Evolutionary conservation across 2,888 invertebrate genomes (phyloP).

Genomic region (Thumatha senex): DNA sequence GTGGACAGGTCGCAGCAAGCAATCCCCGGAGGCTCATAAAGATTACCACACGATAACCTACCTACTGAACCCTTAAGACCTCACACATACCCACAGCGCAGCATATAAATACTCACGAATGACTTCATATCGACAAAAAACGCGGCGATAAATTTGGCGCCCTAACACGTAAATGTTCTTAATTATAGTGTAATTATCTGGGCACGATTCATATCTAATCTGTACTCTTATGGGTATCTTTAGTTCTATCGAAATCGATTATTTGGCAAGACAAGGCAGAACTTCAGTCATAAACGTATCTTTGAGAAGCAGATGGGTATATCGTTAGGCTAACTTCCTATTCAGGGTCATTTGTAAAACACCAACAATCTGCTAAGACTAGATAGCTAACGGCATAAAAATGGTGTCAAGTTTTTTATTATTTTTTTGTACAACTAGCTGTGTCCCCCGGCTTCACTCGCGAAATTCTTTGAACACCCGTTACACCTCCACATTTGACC

Average conservation of each 20-base stretch:
- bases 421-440: too few species aligned
- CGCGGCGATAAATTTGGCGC: conserved; percentile 83
- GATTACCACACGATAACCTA: conserved; percentile 79
- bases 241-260: conserved; percentile 37
- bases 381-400: too few species aligned
- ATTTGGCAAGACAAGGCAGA: conserved; percentile 30
- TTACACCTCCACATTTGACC: too few species aligned
- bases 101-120: conserved; percentile 79
- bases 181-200: conserved; percentile 80
- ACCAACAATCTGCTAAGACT: too few species aligned
- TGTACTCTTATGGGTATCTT: conserved; percentile 59
- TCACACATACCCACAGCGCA: conserved; percentile 72
- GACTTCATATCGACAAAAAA: conserved; percentile 81
- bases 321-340: too few species aligned
- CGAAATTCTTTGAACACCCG: too few species aligned
- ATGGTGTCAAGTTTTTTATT: too few species aligned
- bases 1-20: conserved; percentile 77
- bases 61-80: conserved; percentile 76
- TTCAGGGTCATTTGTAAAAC: too few species aligned
- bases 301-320: neutral
- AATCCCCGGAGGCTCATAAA: conserved; percentile 76
- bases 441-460: too few species aligned
- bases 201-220: conserved; percentile 76
- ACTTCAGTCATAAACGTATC: conserved; percentile 23
- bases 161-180: conserved; percentile 80